Evolutionary conservation across 1,140 invertebrate genomes (phyloP), one percentile per base, ranked within the genome.

Genomic region (Sitophilus oryzae): DNA sequence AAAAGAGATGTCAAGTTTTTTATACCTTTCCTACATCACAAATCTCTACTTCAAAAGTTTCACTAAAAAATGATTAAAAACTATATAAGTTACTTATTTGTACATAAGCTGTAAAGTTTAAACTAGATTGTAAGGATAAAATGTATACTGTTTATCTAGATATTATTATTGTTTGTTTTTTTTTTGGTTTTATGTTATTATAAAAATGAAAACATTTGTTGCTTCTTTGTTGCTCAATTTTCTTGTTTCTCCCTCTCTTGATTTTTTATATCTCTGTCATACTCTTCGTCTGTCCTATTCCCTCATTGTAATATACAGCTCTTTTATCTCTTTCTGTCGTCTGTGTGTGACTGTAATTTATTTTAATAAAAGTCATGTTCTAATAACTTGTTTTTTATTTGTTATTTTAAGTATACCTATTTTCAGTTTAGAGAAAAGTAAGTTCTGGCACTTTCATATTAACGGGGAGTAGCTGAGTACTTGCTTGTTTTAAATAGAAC

Each of bases 331-430:
- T 64, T 46, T 60, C 66, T 67, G 64, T 70, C 66, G 64, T 70
- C 63, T 66, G 59, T 70, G 69, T 71, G 69, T 73, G 70, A 71
- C 63, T 71, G 71, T 73, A 73, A 73, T 72, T 73, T 73, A 71
- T 73, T 73, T 73, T 71, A 73, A 73, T 69, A 69, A 69, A 69
- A 71, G 62, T 71, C 63, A 69, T 70, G 66, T 68, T 61, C 55
- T 58, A 50, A 61, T n/a, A n/a, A n/a, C n/a, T n/a, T n/a, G n/a
- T n/a, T n/a, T n/a, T n/a, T n/a, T n/a, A n/a, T n/a, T n/a, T n/a
- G n/a, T n/a, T n/a, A n/a, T n/a, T n/a, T n/a, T n/a, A n/a, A n/a
- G n/a, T n/a, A n/a, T n/a, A n/a, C n/a, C n/a, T n/a, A n/a, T n/a
- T n/a, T n/a, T n/a, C n/a, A n/a, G n/a, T n/a, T n/a, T n/a, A n/a